Conservation (phyloP, 2,113 vertebrate genomes). For the Stegostoma tigrinum region DNA sequence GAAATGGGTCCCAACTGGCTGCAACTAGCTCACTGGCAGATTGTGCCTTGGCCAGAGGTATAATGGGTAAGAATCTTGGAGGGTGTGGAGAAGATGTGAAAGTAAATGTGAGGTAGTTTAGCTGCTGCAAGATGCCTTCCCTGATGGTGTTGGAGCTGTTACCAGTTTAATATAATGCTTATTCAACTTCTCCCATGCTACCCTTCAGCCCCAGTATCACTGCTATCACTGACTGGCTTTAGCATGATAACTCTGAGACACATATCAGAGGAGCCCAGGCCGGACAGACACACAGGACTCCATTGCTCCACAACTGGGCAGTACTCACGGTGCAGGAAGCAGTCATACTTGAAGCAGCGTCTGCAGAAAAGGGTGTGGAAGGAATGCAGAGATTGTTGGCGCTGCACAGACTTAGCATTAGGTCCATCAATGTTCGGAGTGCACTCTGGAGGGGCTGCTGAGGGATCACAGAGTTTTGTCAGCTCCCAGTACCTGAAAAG, state of each 20-base stretch:
- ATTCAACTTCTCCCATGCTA: too few species aligned
- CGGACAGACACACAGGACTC: background rate
- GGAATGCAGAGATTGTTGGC: conserved; percentile 92
- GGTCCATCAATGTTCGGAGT: conserved; percentile 94
- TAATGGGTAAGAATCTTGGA: too few species aligned
- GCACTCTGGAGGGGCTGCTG: conserved; percentile 85
- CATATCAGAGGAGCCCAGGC: background rate
- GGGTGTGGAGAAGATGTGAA: background rate
- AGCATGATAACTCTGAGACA: background rate
- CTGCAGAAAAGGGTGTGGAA: conserved; percentile 96
- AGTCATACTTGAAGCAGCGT: conserved; percentile 98
- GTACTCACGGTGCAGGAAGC: conserved; percentile 88
- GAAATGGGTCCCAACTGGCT: too few species aligned
- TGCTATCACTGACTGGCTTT: background rate
- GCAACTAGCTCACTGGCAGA: too few species aligned
- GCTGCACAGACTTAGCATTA: conserved; percentile 87
- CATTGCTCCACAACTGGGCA: background rate
- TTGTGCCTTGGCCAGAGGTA: too few species aligned
- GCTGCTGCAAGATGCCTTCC: background rate
- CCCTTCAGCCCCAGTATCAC: background rate
- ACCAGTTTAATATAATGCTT: background rate
- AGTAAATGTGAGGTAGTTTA: background rate
- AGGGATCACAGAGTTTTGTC: conserved; percentile 72
- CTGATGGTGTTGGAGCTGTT: background rate
- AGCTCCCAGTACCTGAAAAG: conserved; percentile 81